Evolutionary conservation across 2,888 invertebrate species (phyloP), one percentile per base, ranked within the genome.

Genomic region (Cosmia pyralina): DNA sequence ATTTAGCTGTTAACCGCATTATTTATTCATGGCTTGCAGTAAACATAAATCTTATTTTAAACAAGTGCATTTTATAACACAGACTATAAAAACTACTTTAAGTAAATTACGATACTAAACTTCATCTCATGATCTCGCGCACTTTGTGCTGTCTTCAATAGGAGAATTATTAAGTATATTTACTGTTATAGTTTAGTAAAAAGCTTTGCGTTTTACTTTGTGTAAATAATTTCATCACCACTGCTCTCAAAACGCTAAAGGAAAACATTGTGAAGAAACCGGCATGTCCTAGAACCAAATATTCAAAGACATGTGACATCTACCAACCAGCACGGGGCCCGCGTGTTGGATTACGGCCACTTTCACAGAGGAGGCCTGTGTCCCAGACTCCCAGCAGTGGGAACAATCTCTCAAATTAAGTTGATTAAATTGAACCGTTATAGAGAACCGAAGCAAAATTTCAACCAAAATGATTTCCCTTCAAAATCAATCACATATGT

Each of bases 11-110:
- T 81, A 85, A 81, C 80, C 80, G 72, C 80, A 76, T 88, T 88
- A 87, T 82, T 86, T 87, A 87, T 87, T 88, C 87, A 88, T 86
- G 80, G 77, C 78, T 64, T 58, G 88, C 85, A 79, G 85, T 86
- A 88, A 87, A 86, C 86, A 74, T 87, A 87, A 86, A 88, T 82
- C 85, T 79, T 79, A 82, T 81, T 85, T 86, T 85, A 82, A 86
- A 88, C 83, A 86, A 83, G 80, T 85, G 85, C 88, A 87, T 79
- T 87, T 83, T 85, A 85, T 78, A 76, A 78, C 86, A 67, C 60
- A n/a, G 64, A 72, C 80, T 53, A 78, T 87, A 73, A 87, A 87
- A 81, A 79, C 65, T 72, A 70, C 83, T 79, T 58, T 75, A 75
- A 82, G 71, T 75, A 77, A 77, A 85, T 82, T 71, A 82, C 74